phyloP scores from a whole-genome alignment of 2,113 vertebrate species.

The Phaethornis superciliosus region DNA sequence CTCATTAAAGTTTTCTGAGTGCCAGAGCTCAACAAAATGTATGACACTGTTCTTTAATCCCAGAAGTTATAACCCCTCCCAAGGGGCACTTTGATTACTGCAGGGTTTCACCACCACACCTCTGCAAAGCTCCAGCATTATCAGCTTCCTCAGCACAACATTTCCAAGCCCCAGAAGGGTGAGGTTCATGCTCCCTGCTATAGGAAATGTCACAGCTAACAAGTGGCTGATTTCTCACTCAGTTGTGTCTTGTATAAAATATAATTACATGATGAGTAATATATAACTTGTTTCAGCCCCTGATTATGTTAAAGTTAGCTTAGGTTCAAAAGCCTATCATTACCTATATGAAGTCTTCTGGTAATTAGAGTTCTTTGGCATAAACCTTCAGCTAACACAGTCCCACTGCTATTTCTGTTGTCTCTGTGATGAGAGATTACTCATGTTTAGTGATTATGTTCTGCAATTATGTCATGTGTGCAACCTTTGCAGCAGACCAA shows the following conservation, averaged over 20 bases:
- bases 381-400: background rate
- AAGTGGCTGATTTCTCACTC: background rate
- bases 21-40: background rate
- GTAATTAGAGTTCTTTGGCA: background rate
- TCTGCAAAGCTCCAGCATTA: background rate
- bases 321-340: background rate
- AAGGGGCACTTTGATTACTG: background rate
- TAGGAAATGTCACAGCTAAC: background rate
- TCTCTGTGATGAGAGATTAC: background rate
- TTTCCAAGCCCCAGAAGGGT: background rate
- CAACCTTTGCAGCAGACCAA: background rate
- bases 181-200: accelerated
- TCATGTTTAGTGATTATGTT: background rate
- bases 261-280: background rate
- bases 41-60: background rate
- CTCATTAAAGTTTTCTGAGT: background rate
- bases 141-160: background rate
- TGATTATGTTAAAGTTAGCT: background rate
- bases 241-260: background rate
- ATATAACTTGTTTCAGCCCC: background rate
- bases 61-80: background rate
- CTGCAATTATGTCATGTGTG: background rate
- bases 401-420: background rate
- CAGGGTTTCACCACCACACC: background rate
- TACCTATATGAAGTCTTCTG: background rate